phyloP scores from a whole-genome alignment of 2,797 vertebrate genomes.

The Sebastes glaucus region DNA sequence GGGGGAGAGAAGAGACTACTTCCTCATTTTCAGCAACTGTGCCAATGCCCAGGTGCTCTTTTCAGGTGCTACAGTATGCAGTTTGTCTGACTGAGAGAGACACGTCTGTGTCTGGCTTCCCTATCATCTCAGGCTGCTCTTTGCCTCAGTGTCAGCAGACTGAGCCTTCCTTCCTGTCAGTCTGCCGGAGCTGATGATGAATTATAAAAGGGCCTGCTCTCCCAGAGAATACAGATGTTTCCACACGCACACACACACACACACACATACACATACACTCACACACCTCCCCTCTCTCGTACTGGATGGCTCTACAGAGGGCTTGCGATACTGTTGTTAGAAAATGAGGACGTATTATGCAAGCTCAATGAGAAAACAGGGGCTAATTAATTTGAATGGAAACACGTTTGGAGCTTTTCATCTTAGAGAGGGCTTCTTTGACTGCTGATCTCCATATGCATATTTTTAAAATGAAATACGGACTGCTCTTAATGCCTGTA shows the following conservation, averaged over 20 bases:
- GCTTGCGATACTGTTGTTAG: slow-evolving; percentile 36
- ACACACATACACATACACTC: background rate
- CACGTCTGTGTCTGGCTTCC: slow-evolving; percentile 64
- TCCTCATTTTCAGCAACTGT: slow-evolving; percentile 57
- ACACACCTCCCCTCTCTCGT: background rate
- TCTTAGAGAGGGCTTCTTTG: slow-evolving; percentile 46
- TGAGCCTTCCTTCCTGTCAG: slow-evolving; percentile 76
- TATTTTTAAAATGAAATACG: slow-evolving; percentile 46
- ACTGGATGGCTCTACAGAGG: slow-evolving; percentile 19
- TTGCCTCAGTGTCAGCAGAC: slow-evolving; percentile 73
- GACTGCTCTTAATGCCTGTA: slow-evolving; percentile 46
- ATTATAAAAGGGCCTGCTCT: slow-evolving; percentile 77
- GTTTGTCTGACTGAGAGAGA: slow-evolving; percentile 74
- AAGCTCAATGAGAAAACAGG: slow-evolving; percentile 51
- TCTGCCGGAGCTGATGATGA: slow-evolving; percentile 78
- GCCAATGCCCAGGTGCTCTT: slow-evolving; percentile 71
- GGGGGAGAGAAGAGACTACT: slow-evolving; percentile 40
- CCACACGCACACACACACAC: background rate
- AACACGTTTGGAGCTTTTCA: slow-evolving; percentile 59
- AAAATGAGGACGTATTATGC: slow-evolving; percentile 60
- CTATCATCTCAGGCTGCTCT: slow-evolving; percentile 73
- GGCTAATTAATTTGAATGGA: slow-evolving; percentile 71
- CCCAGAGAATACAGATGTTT: slow-evolving; percentile 79
- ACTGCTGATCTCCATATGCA: slow-evolving; percentile 54
- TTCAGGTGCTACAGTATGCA: slow-evolving; percentile 71